Base-by-base conservation (phyloP, 2,888 invertebrate species). In the Axea sp. region DNA sequence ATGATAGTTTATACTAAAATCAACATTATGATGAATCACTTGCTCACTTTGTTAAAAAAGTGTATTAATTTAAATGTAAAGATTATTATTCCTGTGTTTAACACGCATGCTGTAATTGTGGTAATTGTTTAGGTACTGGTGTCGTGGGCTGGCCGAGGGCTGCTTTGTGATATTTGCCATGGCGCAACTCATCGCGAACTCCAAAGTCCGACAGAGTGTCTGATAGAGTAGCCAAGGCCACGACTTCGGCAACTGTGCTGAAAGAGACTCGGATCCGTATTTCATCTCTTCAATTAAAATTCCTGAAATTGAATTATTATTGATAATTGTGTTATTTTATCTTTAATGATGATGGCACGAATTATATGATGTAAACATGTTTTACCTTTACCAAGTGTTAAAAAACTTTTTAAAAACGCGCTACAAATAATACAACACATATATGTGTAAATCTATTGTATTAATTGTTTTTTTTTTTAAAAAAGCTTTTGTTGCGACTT, bases 201-300 rank as follows among this genome's bases (percentile, higher is more conserved):
- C 90, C 49, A 90, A 79, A 7, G 82, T 78, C 30, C 90, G 85
- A 78, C 89, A 89, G 0, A 89, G 51, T 0, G 91, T 90, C 78
- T 91, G 90, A 77, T 90, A 90, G 15, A 88, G 80, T 43, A 90
- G 87, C 91, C 91, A 91, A 0, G 89, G 89, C 90, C 90, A 89
- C 5, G 89, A 88, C 45, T 76, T 83, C 0, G 88, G 86, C 24
- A 86, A 78, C 62, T 83, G 81, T 5, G 75, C 53, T 1, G 74
- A 3, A 12, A 77, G 26, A 7, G 83, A 80, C 12, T 77, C 77
- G 0, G 78, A 76, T 33, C 81, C 82, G 19, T 81, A 80, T 12
- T 77, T 82, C 2, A 81, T 75, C 7, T 76, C 80, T 33, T 85
- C 85, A 0, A 84, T 83, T 5, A 84, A 55, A 9, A 85, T 75